Percentiles rank a stretch among this genome's conserved stretches.
Evolutionary conservation across 2,888 invertebrate genomes (phyloP).

Genomic region (Philonicus albiceps): DNA sequence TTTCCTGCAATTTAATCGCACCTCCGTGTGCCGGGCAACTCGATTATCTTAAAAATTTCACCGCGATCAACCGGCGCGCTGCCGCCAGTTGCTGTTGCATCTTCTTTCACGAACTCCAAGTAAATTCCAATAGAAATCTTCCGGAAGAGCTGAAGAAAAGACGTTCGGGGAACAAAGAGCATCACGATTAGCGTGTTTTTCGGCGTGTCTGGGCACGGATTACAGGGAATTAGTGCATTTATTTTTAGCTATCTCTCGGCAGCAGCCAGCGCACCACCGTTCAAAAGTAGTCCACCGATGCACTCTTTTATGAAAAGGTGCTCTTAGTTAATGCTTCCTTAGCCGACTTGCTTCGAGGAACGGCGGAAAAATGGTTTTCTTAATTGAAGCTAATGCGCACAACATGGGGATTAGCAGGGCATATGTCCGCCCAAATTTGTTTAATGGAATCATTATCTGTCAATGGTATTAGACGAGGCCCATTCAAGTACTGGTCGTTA

Average conservation of each 20-base stretch:
- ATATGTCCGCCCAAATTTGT: not conserved
- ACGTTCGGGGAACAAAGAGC: not conserved
- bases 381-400: not conserved
- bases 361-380: not conserved
- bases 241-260: not conserved
- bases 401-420: not conserved
- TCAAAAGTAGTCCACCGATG: not conserved
- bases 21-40: not conserved
- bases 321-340: not conserved
- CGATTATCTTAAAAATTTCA: not conserved
- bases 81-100: not conserved
- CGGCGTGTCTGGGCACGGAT: constrained; percentile 1
- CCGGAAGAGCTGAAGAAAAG: not conserved
- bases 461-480: not conserved
- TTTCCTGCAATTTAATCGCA: not conserved
- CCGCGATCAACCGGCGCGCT: not conserved
- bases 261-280: not conserved
- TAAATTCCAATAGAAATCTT: not conserved
- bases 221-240: constrained; percentile 2
- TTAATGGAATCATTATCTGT: not conserved
- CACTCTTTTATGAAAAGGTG: not conserved
- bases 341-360: not conserved
- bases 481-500: not conserved
- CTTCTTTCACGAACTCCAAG: not conserved
- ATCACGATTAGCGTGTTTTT: constrained; percentile 4